Conservation (phyloP, 1,140 invertebrate species). For the Pseudomyrmex pallidus region DNA sequence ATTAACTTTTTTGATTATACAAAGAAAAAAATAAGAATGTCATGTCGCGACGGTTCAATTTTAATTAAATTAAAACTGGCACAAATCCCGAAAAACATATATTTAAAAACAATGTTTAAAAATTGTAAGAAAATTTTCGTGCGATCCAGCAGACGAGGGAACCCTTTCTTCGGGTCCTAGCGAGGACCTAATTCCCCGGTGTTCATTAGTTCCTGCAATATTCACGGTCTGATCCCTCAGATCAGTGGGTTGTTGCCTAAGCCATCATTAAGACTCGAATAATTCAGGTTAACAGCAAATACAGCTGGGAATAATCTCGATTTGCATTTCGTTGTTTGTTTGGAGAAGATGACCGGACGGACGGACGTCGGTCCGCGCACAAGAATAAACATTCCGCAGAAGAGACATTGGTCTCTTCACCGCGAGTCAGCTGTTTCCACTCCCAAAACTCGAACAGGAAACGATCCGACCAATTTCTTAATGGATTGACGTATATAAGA, state of each 20-base stretch:
- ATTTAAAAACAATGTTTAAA: not conserved
- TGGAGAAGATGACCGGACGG: conserved; percentile 63
- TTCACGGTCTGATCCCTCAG: conserved; percentile 84
- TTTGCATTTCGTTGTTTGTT: conserved; percentile 84
- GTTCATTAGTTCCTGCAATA: conserved; percentile 84
- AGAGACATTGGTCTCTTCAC: conserved; percentile 43
- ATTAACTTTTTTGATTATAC: no score
- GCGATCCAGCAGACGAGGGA: conserved; percentile 34
- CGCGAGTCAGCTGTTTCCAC: conserved; percentile 35
- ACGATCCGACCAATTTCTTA: conserved; percentile 20
- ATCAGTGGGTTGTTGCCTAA: conserved; percentile 83
- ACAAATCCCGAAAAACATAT: not conserved
- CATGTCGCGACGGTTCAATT: not conserved
- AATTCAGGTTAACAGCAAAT: conserved; percentile 85
- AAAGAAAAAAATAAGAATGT: no score
- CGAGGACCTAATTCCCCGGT: conserved; percentile 71
- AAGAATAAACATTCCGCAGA: conserved; percentile 78
- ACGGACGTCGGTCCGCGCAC: conserved; percentile 59
- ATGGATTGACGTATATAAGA: not conserved
- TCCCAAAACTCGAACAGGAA: conserved; percentile 46
- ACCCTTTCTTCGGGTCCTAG: conserved; percentile 68
- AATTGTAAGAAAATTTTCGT: no score
- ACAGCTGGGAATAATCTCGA: conserved; percentile 82
- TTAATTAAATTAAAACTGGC: not conserved
- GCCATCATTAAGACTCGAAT: conserved; percentile 86